phyloP scores from a whole-genome alignment of 2,888 invertebrate genomes.

The Dermolepida albohirtum region DNA sequence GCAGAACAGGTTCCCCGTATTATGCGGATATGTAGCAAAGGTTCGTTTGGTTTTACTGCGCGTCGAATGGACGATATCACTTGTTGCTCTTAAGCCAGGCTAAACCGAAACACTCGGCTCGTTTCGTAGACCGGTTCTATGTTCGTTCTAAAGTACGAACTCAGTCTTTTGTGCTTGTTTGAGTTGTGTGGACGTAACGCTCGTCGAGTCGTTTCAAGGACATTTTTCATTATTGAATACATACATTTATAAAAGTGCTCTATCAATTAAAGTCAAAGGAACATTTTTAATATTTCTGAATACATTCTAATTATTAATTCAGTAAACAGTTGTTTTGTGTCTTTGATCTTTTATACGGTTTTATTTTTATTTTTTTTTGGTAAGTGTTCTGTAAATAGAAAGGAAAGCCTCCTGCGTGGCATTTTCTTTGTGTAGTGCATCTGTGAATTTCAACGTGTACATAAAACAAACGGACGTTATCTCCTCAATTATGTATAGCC shows the following conservation, averaged over 20 bases:
- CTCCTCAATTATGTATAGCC: conserved; percentile 8
- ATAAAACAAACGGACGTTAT: conserved; percentile 16
- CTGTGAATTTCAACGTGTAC: conserved; percentile 38
- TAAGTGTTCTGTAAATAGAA: conserved; percentile 46
- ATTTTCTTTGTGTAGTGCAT: conserved; percentile 48
- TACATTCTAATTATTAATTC: neutral
- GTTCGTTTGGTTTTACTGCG: conserved; percentile 44
- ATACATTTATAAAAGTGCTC: conserved; percentile 15
- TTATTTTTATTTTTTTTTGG: conserved; percentile 40
- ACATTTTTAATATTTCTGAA: conserved; percentile 16
- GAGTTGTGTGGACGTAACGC: conserved; percentile 50
- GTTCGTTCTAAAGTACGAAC: conserved; percentile 50
- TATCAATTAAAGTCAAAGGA: conserved; percentile 21
- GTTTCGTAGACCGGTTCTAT: conserved; percentile 52
- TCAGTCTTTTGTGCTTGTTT: conserved; percentile 57
- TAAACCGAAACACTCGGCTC: conserved; percentile 48
- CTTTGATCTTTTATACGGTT: conserved; percentile 9
- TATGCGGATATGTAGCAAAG: conserved; percentile 48
- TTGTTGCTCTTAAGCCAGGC: conserved; percentile 55
- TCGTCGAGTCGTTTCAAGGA: conserved; percentile 54
- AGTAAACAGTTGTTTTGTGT: conserved; percentile 22
- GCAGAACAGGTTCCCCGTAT: conserved; percentile 52
- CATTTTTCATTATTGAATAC: conserved; percentile 46
- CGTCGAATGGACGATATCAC: conserved; percentile 52
- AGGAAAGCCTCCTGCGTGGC: conserved; percentile 43